Conservation (phyloP, 2,113 vertebrate species). For the Talpa occidentalis region DNA sequence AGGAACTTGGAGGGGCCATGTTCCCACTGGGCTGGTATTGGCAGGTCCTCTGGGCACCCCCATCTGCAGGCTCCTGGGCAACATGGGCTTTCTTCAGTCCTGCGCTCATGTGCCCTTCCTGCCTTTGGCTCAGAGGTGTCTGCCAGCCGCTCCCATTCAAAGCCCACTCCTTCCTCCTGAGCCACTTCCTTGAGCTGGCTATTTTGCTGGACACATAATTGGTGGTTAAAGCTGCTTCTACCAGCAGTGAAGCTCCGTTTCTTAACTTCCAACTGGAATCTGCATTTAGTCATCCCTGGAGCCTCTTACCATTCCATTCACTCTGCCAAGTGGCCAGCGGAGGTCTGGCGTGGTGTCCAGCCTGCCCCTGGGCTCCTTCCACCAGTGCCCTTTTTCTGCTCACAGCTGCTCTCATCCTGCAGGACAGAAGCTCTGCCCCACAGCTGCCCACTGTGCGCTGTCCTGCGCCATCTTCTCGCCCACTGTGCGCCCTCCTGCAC, state of each 20-base stretch:
- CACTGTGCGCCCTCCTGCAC: background rate
- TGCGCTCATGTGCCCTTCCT: background rate
- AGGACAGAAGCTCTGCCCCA: background rate
- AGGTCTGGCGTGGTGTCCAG: background rate
- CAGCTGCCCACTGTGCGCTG: background rate
- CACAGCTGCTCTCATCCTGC: background rate
- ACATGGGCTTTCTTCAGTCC: background rate
- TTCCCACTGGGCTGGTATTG: fast-evolving
- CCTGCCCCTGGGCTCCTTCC: background rate
- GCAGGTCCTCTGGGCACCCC: background rate
- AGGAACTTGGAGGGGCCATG: background rate
- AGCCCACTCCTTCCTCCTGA: background rate
- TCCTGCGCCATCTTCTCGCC: too few species aligned
- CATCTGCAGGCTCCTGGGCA: background rate
- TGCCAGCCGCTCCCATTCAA: background rate
- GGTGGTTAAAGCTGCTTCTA: background rate
- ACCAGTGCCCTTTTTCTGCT: background rate
- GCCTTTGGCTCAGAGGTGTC: background rate
- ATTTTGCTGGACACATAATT: background rate
- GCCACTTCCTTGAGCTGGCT: background rate
- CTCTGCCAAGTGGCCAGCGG: background rate
- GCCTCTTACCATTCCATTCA: background rate
- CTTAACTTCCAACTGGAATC: background rate
- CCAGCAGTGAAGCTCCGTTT: background rate
- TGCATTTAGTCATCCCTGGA: background rate